phyloP scores from a whole-genome alignment of 1,140 invertebrate species.

The Oryctes rhinoceros region DNA sequence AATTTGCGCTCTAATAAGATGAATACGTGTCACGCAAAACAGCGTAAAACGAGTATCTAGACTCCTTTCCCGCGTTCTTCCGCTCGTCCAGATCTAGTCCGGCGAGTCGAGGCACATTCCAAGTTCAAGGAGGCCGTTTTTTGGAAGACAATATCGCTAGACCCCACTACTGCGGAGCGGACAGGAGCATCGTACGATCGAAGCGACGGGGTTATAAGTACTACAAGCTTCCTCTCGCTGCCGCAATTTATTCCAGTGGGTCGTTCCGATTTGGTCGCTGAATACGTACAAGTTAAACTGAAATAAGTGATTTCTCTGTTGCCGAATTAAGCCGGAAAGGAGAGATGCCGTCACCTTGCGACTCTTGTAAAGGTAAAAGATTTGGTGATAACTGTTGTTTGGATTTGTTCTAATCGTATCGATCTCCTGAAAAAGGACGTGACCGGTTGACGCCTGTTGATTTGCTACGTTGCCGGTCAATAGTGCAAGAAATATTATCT shows the following conservation, averaged over 20 bases:
- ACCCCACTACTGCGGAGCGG: slow-evolving; percentile 20
- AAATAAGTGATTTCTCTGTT: neutral
- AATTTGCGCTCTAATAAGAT: neutral
- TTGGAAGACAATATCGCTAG: neutral
- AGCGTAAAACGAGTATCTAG: neutral
- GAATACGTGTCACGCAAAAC: neutral
- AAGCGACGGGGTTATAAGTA: slow-evolving; percentile 16
- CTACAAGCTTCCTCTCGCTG: neutral
- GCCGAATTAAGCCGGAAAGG: neutral
- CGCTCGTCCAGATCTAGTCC: neutral
- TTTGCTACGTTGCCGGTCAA: neutral
- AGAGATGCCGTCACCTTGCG: slow-evolving; percentile 40
- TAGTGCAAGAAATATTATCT: neutral
- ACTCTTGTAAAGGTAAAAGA: slow-evolving; percentile 41
- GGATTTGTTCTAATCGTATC: neutral
- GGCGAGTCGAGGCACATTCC: slow-evolving; percentile 20
- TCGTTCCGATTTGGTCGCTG: neutral
- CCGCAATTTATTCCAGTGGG: neutral
- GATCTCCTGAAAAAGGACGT: neutral
- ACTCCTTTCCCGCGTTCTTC: neutral
- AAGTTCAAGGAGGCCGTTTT: slow-evolving; percentile 28
- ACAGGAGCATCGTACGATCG: slow-evolving; percentile 28
- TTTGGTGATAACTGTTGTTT: neutral
- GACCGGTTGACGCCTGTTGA: neutral
- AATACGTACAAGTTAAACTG: neutral